Base-by-base conservation (phyloP, 2,797 vertebrate genomes). In the Rhynchotus rufescens region DNA sequence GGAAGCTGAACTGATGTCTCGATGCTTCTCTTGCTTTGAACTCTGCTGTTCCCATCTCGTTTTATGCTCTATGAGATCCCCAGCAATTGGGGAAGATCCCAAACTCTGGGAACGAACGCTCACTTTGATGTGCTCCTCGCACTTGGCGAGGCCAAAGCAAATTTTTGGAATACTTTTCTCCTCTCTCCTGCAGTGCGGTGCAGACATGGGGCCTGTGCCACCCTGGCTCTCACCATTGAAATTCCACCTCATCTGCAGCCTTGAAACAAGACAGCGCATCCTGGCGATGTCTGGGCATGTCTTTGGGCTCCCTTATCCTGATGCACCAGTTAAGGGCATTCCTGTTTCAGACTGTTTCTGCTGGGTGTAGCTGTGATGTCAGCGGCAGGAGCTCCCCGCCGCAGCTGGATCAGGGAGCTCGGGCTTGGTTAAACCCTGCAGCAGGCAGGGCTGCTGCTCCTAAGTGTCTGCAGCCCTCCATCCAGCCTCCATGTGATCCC, bases 321-420 rank as follows among this genome's bases (percentile, higher is more conserved):
- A 59, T 4, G 56, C 57, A 20, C 59, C 15, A 25, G 68, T 88
- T 80, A 52, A 86, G 91, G 84, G 81, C 81, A 34, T 80, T 15
- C 26, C 68, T 88, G 36, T 72, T 88, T 95, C 30, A 72, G 34
- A 13, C 49, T 25, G 38, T 69, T 95, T 78, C 89, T 95, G 91
- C 76, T 88, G 94, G 89, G 88, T 57, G 94, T 96, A 96, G 92
- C 95, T 92, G 93, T 82, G 86, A 72, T 90, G 69, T 90, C 94
- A 44, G 90, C 88, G 95, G 86, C 84, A 80, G 85, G 92, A 93
- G 89, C 92, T 86, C 81, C 65, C 65, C 65, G 61, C 86, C 88
- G 91, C 88, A 59, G 83, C 87, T 88, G 93, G 92, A 92, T 84
- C 83, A 30, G 45, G 42, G 93, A 91, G 91, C 92, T 95, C 93